phyloP scores from a whole-genome alignment of 1,140 invertebrate genomes.

The Drosophila equinoxialis region DNA sequence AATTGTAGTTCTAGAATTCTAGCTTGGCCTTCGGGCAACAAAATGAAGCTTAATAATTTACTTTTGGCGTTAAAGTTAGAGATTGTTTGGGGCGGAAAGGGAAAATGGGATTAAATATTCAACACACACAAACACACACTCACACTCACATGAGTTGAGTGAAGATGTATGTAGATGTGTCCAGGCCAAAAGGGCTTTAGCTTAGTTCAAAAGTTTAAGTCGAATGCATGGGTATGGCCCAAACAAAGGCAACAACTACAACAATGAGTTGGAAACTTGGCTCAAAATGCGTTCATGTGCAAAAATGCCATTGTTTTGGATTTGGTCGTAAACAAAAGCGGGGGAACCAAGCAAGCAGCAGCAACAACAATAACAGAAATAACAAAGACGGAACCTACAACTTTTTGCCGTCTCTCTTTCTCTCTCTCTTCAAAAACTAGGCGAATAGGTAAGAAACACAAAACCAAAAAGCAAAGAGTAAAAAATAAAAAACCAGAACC shows the following conservation, averaged over 20 bases:
- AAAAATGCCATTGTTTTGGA: constrained; percentile 76
- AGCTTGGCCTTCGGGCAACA: constrained; percentile 21
- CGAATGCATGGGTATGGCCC: constrained; percentile 30
- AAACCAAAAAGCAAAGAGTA: constrained; percentile 23
- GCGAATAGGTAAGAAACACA: constrained; percentile 54
- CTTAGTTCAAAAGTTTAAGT: constrained; percentile 42
- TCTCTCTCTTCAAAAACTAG: constrained; percentile 43
- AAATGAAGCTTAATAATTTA: constrained; percentile 70
- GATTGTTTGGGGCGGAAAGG: constrained; percentile 7
- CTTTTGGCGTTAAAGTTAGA: constrained; percentile 43
- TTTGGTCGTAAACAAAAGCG: constrained; percentile 75
- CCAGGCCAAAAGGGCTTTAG: constrained; percentile 27
- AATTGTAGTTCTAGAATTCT: constrained; percentile 54
- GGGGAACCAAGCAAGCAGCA: constrained; percentile 34
- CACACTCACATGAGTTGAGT: background rate
- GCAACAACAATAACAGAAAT: constrained; percentile 27
- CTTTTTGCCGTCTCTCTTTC: constrained; percentile 26
- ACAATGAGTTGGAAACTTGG: constrained; percentile 45
- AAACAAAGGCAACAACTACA: constrained; percentile 27
- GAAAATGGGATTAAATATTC: constrained; percentile 68
- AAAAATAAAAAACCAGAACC: constrained; percentile 15
- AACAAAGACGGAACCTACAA: constrained; percentile 35
- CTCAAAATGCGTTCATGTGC: constrained; percentile 70
- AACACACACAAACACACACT: constrained; percentile 32
- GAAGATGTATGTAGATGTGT: constrained; percentile 19